phyloP scores from a whole-genome alignment of 2,113 vertebrate genomes.

The Muntiacus reevesi region DNA sequence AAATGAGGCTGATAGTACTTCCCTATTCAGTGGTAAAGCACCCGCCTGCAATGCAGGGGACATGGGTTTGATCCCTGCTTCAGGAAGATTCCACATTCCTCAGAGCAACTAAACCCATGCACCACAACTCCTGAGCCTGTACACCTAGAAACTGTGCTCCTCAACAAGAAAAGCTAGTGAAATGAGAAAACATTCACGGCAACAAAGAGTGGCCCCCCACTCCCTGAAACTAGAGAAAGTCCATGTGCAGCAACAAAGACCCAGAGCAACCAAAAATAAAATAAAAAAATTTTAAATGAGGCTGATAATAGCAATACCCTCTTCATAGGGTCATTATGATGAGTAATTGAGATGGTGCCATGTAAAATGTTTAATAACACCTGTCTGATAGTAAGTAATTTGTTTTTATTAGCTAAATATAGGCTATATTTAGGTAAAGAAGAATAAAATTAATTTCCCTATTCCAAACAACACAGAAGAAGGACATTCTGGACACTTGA shows the following conservation, averaged over 20 bases:
- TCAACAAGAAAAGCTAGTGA: neutral
- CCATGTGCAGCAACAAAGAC: neutral
- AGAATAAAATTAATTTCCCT: neutral
- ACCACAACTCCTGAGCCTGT: neutral
- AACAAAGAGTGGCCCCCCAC: neutral
- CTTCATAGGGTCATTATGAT: neutral
- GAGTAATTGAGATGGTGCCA: neutral
- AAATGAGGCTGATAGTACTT: neutral
- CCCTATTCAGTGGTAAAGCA: neutral
- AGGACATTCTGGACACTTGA: neutral
- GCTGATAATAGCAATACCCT: neutral
- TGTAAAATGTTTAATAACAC: neutral
- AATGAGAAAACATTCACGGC: neutral
- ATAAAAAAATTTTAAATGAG: neutral
- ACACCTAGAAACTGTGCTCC: neutral
- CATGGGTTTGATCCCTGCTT: neutral
- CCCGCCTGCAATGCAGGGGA: neutral
- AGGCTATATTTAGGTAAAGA: neutral
- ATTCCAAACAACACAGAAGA: neutral
- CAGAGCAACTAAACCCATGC: neutral
- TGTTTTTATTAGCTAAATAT: neutral
- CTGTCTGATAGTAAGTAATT: neutral
- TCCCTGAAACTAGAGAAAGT: neutral
- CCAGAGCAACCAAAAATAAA: neutral
- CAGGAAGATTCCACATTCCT: neutral